Conservation (phyloP, 2,888 invertebrate genomes). For the Melipona beecheii region DNA sequence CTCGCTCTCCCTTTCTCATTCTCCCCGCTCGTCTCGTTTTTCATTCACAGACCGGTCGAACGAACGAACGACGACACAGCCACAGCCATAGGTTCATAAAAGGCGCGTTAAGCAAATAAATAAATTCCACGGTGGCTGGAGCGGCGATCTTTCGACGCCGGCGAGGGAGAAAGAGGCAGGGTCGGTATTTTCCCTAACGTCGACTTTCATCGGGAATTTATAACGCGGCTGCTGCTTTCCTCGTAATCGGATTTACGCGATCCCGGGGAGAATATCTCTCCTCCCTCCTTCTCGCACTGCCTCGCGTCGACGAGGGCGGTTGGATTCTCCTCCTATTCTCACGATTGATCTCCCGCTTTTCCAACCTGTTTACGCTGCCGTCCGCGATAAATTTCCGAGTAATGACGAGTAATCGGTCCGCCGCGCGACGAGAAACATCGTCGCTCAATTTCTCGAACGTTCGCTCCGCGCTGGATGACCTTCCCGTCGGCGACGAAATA, state of each 20-base stretch:
- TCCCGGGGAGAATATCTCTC: conserved; percentile 49
- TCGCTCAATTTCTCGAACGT: no score
- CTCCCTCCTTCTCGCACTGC: background rate
- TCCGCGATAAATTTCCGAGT: conserved; percentile 31
- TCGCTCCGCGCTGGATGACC: no score
- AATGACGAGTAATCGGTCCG: background rate
- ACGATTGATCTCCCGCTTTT: conserved; percentile 50
- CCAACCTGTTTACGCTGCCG: conserved; percentile 42
- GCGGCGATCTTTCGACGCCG: conserved; percentile 34
- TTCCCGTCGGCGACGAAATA: no score
- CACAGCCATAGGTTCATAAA: conserved; percentile 68
- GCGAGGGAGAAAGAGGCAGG: conserved; percentile 24
- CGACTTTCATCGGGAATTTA: conserved; percentile 69
- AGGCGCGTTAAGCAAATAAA: conserved; percentile 76
- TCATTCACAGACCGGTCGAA: conserved; percentile 62
- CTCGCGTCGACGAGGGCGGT: background rate
- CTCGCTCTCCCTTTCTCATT: conserved; percentile 1
- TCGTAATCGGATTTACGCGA: conserved; percentile 69
- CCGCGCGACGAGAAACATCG: background rate
- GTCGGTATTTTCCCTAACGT: conserved; percentile 62
- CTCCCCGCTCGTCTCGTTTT: conserved; percentile 42
- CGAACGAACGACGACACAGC: conserved; percentile 50
- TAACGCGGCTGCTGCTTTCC: conserved; percentile 64
- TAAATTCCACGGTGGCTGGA: conserved; percentile 59
- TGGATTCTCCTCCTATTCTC: conserved; percentile 42